A percentile compares a stretch with the other conserved stretches of the same genome.
Evolutionary conservation across 1,140 invertebrate genomes (phyloP).

Genomic region (Drosophila mayri): DNA sequence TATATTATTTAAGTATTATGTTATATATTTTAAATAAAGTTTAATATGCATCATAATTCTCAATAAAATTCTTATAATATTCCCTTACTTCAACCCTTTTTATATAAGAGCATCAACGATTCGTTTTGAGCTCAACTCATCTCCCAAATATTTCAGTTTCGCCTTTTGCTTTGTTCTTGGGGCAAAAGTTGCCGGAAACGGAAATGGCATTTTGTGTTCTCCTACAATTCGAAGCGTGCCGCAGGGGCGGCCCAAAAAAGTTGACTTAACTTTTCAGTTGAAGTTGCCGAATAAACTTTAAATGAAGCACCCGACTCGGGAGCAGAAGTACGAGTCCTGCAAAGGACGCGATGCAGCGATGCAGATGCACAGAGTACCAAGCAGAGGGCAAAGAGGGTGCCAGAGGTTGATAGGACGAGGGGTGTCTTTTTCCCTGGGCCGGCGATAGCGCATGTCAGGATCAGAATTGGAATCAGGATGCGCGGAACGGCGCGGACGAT

Average conservation of each 20-base stretch:
- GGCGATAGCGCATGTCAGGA: slow-evolving; percentile 72
- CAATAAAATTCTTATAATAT: neutral
- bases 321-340: slow-evolving; percentile 7
- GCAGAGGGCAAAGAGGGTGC: slow-evolving; percentile 35
- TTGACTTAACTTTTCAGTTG: slow-evolving; percentile 81
- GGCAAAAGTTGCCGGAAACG: slow-evolving; percentile 77
- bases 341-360: slow-evolving; percentile 59
- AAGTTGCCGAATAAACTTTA: slow-evolving; percentile 80
- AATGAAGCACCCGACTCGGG: slow-evolving; percentile 48
- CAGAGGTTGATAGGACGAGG: slow-evolving; percentile 62
- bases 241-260: slow-evolving; percentile 45
- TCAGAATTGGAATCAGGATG: slow-evolving; percentile 60
- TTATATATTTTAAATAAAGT: neutral
- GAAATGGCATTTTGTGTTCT: slow-evolving; percentile 81
- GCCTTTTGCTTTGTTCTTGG: slow-evolving; percentile 62
- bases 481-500: slow-evolving; percentile 57
- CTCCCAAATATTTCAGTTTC: slow-evolving; percentile 24
- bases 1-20: neutral
- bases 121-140: too few species aligned
- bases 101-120: neutral
- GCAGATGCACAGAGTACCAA: slow-evolving; percentile 62
- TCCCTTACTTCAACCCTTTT: neutral
- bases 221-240: slow-evolving; percentile 31
- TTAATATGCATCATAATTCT: neutral
- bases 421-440: slow-evolving; percentile 20